Conservation (phyloP, 1,140 invertebrate genomes). For the Paramacrobiotus metropolitanus region DNA sequence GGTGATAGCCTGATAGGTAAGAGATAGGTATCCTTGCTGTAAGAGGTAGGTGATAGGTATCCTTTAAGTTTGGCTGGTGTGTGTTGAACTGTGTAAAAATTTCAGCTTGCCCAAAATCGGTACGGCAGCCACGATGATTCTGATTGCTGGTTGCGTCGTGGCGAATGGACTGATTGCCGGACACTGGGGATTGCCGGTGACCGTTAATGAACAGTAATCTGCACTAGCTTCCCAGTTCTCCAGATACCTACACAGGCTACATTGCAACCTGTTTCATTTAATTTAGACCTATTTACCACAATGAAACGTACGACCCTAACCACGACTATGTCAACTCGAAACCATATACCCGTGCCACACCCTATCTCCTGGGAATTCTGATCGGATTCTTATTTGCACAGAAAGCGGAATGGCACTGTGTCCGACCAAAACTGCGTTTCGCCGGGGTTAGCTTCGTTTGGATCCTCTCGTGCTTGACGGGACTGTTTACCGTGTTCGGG, state of each 20-base stretch:
- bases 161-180: background rate
- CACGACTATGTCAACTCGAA: slow-evolving; percentile 11
- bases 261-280: background rate
- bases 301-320: background rate
- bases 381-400: slow-evolving; percentile 13
- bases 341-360: slow-evolving; percentile 12
- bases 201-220: background rate
- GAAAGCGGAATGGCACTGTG: slow-evolving; percentile 8
- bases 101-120: background rate
- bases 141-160: background rate
- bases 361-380: slow-evolving; percentile 13
- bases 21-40: too few species aligned
- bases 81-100: too few species aligned
- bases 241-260: too few species aligned
- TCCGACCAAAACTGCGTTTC: background rate
- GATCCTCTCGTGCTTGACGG: background rate
- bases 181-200: background rate
- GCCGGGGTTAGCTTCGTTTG: background rate
- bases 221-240: too few species aligned
- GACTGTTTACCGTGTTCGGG: background rate
- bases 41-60: too few species aligned
- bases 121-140: background rate
- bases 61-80: too few species aligned
- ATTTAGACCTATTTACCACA: background rate
- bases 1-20: too few species aligned